Percentiles rank a stretch among this genome's conserved stretches.
Evolutionary conservation across 1,140 invertebrate genomes (phyloP).

Genomic region (Lordiphosa collinella): DNA sequence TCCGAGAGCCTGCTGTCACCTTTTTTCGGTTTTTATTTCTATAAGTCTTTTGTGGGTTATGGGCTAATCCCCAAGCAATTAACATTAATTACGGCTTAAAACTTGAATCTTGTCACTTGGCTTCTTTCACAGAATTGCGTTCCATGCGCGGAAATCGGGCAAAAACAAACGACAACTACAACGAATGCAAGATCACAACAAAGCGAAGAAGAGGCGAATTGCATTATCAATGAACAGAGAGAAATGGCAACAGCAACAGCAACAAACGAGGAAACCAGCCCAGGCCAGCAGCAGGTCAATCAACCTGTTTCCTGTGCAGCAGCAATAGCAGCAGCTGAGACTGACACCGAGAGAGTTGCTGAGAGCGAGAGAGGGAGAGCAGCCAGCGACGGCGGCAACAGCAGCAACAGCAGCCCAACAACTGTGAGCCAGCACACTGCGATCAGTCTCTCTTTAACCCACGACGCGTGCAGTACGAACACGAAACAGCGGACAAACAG

Average conservation of each 20-base stretch:
- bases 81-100: conserved; percentile 68
- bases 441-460: conserved; percentile 70
- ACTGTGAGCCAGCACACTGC: conserved; percentile 25
- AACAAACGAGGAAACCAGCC: conserved; percentile 45
- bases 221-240: conserved; percentile 57
- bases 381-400: conserved; percentile 1
- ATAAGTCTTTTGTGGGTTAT: conserved; percentile 2
- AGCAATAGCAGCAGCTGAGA: conserved; percentile 9
- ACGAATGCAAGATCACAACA: conserved; percentile 75
- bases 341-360: conserved; percentile 6
- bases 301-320: conserved; percentile 72
- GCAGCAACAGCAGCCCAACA: conserved; percentile 4
- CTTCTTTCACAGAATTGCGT: conserved; percentile 49
- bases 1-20: conserved; percentile 29
- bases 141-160: conserved; percentile 30
- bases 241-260: conserved; percentile 32
- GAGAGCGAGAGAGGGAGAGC: conserved; percentile 15
- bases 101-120: conserved; percentile 59
- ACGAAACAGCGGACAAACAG: not conserved
- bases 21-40: conserved; percentile 29
- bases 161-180: conserved; percentile 41
- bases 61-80: conserved; percentile 59
- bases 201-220: conserved; percentile 53
- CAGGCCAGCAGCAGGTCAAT: conserved; percentile 66
- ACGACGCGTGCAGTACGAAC: conserved; percentile 41